Evolutionary conservation across 2,888 invertebrate genomes (phyloP), one percentile per base, ranked within the genome.

Genomic region (Caenorhabditis doughertyi): DNA sequence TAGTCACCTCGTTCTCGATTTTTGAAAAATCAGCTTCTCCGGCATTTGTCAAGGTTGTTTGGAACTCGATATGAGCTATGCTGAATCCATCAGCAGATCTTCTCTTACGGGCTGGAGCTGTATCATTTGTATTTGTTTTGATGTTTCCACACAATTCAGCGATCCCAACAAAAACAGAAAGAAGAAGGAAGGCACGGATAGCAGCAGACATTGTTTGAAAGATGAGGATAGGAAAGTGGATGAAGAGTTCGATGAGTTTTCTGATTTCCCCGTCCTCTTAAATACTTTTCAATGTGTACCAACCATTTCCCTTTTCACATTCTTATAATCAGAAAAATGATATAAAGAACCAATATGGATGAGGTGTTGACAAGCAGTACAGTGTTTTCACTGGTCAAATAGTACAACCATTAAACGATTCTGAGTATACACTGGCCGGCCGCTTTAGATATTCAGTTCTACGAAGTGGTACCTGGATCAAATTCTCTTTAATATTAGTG

Each of bases 21-120:
- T 42, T 64, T n/a, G 64, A 42, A 35, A 73, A 65, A 47, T 73
- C 73, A 3, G 35, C 7, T n/a, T 73, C 73, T 0, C 64, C 55
- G 25, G 73, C 73, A 32, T 29, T 21, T 16, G 64, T 73, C 0
- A 73, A 16, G 0, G 73, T 73, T 18, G 73, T 73, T 53, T 56
- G 44, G 4, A 73, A 39, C 29, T 73, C 73, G 13, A 73, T 44
- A 32, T 73, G 73, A 32, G 35, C 29, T 18, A 73, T 51, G 21
- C 42, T 60, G 32, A 53, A 27, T 13, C 39, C 39, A 3, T 18
- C 39, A 7, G 39, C 62, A 5, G 62, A 51, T 29, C 72, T 51
- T 18, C 72, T 49, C 16, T 64, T 62, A 8, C 72, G 8, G 1
- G 60, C 21, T 13, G 64, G 27, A 21, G 47, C 16, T 1, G 18